Base-by-base conservation (phyloP, 1,140 invertebrate genomes). In the Dendroctonus valens region DNA sequence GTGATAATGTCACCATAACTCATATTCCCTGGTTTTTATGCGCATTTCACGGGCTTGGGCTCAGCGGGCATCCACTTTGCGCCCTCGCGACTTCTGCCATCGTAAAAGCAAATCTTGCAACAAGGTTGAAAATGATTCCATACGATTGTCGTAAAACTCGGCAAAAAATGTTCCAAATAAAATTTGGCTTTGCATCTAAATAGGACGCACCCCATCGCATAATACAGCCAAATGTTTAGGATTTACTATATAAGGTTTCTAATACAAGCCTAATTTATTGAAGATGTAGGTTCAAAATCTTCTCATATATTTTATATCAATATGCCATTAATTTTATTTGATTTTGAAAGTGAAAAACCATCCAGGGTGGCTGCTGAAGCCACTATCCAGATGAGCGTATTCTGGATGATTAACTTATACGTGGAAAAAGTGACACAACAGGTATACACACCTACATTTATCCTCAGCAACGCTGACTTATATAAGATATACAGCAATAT, bases 1-100 rank as follows among this genome's bases (percentile, higher is more conserved):
- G 72, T 73, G 69, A 74, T 73, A 74, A 74, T 73, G 73, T 69
- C 69, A 61, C 51, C 72, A 76, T 74, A 76, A 73, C 73, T 76
- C 74, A 76, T 74, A 72, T 75, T 75, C 72, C 70, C 70, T 59
- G 60, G 60, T 69, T 64, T 69, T 69, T 69, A 64, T 64, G 59
- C 66, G 59, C 46, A 39, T 55, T 68, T 68, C 66, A 63, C 65
- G 66, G 66, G 59, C 66, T 39, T 38, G 44, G 37, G 66, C 66
- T 42, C 59, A 61, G 66, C 60, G 66, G 59, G 66, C 66, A 57
- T 68, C 66, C 66, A 68, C 66, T 68, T 68, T 68, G 51, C 66
- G 59, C 59, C 66, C 66, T 63, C 59, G 41, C 49, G 55, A 59
- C 64, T 57, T 67, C 48, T 41, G 53, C 40, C 51, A 44, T 68